Base-by-base conservation (phyloP, 1,140 invertebrate species). In the Rhynchophorus ferrugineus region DNA sequence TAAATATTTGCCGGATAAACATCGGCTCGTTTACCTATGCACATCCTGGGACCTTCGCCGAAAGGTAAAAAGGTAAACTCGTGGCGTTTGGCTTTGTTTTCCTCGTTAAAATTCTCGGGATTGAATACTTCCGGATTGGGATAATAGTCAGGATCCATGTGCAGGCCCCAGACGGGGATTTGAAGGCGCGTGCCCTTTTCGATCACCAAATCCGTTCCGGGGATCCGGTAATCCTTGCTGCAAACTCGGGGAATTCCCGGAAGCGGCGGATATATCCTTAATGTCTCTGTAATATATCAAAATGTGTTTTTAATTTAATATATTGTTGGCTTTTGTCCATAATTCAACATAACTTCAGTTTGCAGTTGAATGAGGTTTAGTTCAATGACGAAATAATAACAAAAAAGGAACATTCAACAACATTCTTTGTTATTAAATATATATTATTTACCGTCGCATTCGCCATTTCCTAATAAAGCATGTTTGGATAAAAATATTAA, bases 101-200 rank as follows among this genome's bases (percentile, higher is more conserved):
- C 68, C 36, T 68, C 62, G 3, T 55, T 62, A 53, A 77, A 83
- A 59, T 81, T 65, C 55, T 82, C 79, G 0, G 83, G 82, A 59
- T 78, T 70, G 59, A 84, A 85, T 54, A 66, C 67, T 3, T 78
- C 68, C 3, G 83, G 81, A 41, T 83, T 64, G 0, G 75, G 70
- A 69, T 72, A 84, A 57, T 74, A 69, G 2, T 75, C 59, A 1
- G 74, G 69, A 69, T 82, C 75, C 6, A 73, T 71, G 51, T 89
- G 85, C 21, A 89, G 67, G 1, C 75, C 76, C 29, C 76, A 69
- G 1, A 78, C 67, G 0, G 82, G 76, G 34, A 89, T 74, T 7
- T 77, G 63, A 1, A 87, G 63, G 1, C 71, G 54, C 0, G 73
- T 82, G 18, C 69, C 70, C 36, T 54, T 52, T 24, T 62, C 44